Conservation (phyloP, 2,797 vertebrate genomes). For the Eurystomus glaucurus region DNA sequence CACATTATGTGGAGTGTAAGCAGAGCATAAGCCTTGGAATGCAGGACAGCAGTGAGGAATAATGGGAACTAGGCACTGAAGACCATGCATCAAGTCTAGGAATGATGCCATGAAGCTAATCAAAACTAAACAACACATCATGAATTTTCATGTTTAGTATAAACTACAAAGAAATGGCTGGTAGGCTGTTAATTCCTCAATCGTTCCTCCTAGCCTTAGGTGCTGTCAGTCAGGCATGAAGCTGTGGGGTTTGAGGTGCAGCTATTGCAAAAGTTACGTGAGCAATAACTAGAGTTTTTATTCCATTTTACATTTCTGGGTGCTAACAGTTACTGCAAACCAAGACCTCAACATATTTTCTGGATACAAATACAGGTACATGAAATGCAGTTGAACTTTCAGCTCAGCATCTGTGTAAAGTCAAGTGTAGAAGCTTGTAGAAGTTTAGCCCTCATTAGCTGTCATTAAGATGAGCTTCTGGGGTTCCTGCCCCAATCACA, state of each 20-base stretch:
- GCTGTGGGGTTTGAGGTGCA: neutral
- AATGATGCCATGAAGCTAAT: neutral
- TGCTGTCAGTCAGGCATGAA: neutral
- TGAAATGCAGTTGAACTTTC: neutral
- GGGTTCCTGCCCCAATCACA: neutral
- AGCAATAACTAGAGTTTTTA: neutral
- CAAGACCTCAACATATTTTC: neutral
- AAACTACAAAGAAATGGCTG: neutral
- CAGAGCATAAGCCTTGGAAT: neutral
- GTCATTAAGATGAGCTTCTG: neutral
- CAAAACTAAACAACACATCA: neutral
- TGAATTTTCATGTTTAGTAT: neutral
- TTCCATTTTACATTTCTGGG: neutral
- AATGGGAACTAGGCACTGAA: neutral
- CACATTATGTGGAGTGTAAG: neutral
- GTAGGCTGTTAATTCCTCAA: neutral
- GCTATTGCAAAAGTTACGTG: neutral
- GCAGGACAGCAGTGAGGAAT: neutral
- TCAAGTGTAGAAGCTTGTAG: neutral
- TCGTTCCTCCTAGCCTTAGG: neutral
- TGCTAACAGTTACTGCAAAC: neutral
- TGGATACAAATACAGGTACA: neutral
- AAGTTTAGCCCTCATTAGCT: neutral
- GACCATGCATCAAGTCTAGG: neutral
- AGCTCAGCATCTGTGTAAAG: neutral